phyloP scores from a whole-genome alignment of 2,888 invertebrate genomes.

The Diaphora mendica region DNA sequence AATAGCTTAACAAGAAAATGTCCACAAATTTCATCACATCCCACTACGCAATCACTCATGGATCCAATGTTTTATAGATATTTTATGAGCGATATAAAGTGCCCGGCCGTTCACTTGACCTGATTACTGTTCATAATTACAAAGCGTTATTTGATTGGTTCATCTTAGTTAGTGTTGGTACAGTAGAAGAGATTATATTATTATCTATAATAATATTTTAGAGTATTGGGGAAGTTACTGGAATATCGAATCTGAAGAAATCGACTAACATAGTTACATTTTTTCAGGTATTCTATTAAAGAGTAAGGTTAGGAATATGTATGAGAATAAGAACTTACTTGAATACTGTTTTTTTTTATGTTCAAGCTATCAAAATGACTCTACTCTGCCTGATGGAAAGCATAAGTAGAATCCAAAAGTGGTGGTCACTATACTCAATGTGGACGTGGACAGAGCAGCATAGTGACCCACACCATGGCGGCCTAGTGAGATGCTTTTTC shows the following conservation, averaged over 20 bases:
- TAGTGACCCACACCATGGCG: no score
- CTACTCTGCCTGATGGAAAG: no score
- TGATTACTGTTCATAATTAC: constrained; percentile 57
- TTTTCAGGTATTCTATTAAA: no score
- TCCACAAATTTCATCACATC: constrained; percentile 11
- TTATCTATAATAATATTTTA: not conserved
- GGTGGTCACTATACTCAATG: no score
- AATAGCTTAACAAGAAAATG: not conserved
- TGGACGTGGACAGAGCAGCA: no score
- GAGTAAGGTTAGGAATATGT: no score
- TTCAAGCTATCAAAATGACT: no score
- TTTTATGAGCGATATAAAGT: constrained; percentile 66
- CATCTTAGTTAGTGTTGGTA: not conserved
- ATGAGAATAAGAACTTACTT: no score
- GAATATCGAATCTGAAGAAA: not conserved
- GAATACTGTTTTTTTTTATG: no score
- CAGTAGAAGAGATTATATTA: constrained; percentile 2
- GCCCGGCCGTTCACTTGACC: constrained; percentile 52
- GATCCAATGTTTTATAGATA: constrained; percentile 60
- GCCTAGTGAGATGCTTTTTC: no score
- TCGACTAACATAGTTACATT: not conserved
- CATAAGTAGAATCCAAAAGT: no score
- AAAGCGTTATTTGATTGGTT: constrained; percentile 36
- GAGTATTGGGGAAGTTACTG: not conserved
- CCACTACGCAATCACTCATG: constrained; percentile 65